Percentiles rank a stretch among this genome's conserved stretches.
Evolutionary conservation across 2,113 vertebrate species (phyloP).

Genomic region (Sturnira hondurensis): DNA sequence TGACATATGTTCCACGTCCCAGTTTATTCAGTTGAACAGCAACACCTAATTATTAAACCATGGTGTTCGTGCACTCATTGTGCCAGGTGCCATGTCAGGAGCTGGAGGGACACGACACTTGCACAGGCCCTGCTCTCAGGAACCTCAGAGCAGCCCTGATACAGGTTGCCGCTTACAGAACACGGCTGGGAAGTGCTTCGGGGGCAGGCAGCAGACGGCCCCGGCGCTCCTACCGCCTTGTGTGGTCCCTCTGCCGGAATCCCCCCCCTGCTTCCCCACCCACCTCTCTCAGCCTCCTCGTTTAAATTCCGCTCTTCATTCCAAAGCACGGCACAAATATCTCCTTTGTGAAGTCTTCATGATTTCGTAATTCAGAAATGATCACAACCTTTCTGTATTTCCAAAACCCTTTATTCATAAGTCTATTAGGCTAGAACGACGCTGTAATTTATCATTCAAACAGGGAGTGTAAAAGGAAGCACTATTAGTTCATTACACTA

Average conservation of each 20-base stretch:
- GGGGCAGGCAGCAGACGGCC: background rate
- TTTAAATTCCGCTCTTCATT: background rate
- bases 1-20: background rate
- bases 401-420: background rate
- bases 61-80: background rate
- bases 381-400: background rate
- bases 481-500: background rate
- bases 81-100: background rate
- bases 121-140: background rate
- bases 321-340: background rate
- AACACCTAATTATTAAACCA: background rate
- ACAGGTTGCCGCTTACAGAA: background rate
- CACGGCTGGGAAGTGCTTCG: accelerated
- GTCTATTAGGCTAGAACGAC: background rate
- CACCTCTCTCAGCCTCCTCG: background rate
- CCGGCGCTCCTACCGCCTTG: background rate
- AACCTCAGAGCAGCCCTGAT: background rate
- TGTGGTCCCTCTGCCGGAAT: background rate
- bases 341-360: background rate
- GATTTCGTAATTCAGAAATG: background rate
- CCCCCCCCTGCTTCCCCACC: background rate
- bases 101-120: background rate
- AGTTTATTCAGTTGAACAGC: background rate
- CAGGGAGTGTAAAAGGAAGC: background rate
- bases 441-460: background rate